Base-by-base conservation (phyloP, 2,888 invertebrate genomes). In the Leucoma salicis region DNA sequence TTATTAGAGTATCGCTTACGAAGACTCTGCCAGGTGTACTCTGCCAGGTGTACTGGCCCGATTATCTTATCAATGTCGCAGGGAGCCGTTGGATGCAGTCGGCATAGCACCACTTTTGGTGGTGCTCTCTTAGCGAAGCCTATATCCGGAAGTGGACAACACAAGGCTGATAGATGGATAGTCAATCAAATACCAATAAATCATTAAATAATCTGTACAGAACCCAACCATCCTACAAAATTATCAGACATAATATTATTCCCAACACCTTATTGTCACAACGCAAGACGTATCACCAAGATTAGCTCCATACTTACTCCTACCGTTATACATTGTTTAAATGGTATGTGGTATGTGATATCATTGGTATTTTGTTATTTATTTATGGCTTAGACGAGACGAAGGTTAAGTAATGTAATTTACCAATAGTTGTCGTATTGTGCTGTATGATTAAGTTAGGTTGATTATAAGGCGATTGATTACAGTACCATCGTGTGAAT, bases 261-360 rank as follows among this genome's bases (percentile, higher is more conserved):
- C 34, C 25, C 29, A 12, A 45, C 39, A 25, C 15, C 14, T 41
- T 32, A 45, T 43, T 49, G 41, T 53, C 53, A 35, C 16, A 5
- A 21, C 32, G 39, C 24, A 45, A 43, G 49, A 53, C 39, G 28
- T 46, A 53, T 53, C 36, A 34, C 40, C 15, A 5, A 27, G 42
- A 49, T 53, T 49, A 46, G 42, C 28, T 33, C 8, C 37, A 38
- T 27, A 18, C 29, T 39, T 14, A 8, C 33, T 32, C 18, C 28
- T 24, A 34, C 31, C 24, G 39, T 33, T 38, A 32, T 13, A 28
- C 31, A 41, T 41, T 35, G 35, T 41, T 35, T 16, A 31, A 41
- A 35, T 24, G 29, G 15, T 21, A 14, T 24, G 31, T 3, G 31
- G 14, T 35, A 41, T 41, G 6, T 14, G 34, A 31, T 37, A 16